Evolutionary conservation across 2,113 vertebrate species (phyloP).

Genomic region (Trogon melanurus): DNA sequence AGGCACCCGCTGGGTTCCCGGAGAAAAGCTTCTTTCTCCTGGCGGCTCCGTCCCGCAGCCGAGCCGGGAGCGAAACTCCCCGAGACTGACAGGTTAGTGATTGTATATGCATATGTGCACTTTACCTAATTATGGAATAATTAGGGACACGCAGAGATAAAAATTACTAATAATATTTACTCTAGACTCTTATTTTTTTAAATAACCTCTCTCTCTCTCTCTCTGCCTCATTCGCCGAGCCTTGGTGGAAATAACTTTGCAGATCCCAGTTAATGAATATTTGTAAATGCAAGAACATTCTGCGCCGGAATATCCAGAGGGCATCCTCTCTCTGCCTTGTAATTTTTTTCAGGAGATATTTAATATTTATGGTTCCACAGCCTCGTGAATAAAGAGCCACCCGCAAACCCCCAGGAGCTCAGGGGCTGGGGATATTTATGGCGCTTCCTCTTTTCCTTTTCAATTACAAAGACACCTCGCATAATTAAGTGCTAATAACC

Average conservation of each 20-base stretch:
- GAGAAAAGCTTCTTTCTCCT: no score
- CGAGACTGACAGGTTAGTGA: constrained; percentile 1
- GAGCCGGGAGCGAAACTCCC: not conserved
- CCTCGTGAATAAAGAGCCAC: not conserved
- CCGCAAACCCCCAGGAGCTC: constrained; percentile 40
- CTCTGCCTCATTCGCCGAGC: not conserved
- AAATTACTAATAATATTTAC: constrained; percentile 63
- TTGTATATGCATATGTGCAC: constrained; percentile 16
- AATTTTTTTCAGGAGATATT: constrained; percentile 1
- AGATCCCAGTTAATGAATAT: constrained; percentile 61
- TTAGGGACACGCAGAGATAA: constrained; percentile 23
- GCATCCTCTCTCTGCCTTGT: constrained; percentile 10
- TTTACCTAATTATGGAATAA: constrained; percentile 34
- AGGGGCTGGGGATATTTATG: constrained; percentile 40
- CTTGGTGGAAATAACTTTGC: constrained; percentile 27
- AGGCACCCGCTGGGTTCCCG: no score
- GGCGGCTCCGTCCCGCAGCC: not conserved
- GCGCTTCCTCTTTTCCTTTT: constrained; percentile 61
- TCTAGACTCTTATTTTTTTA: not conserved
- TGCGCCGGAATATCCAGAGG: constrained; percentile 4
- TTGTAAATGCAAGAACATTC: constrained; percentile 54
- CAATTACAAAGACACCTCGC: constrained; percentile 70
- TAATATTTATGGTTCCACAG: constrained; percentile 61
- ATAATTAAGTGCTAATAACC: constrained; percentile 76
- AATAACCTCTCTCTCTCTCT: not conserved